These are phyloP conservation scores for Agrotis segetum DNA, from an alignment of 2,888 invertebrate species.

Conservation along the genomic window DNA sequence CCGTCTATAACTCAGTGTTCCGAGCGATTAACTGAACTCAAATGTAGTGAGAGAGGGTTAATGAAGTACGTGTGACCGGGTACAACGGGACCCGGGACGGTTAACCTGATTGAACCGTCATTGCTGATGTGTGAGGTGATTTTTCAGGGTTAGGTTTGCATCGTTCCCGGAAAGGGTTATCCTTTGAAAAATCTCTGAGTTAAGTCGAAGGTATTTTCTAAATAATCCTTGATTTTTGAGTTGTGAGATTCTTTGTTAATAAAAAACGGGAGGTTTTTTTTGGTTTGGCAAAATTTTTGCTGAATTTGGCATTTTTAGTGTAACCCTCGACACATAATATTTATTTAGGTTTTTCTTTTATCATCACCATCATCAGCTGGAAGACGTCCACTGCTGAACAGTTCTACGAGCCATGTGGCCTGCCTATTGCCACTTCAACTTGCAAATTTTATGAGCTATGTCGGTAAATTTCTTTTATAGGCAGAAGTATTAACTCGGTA, in stretches of 20 bases:
- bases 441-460: too few relatives aligned
- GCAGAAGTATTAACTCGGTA: too few relatives aligned
- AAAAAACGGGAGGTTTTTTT: too few relatives aligned
- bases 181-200: conserved; percentile 1
- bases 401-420: too few relatives aligned
- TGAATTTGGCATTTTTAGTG: too few relatives aligned
- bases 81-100: conserved; percentile 42
- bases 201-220: not conserved
- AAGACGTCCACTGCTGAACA: too few relatives aligned
- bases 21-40: conserved; percentile 82
- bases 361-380: too few relatives aligned
- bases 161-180: not conserved
- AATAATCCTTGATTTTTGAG: not conserved
- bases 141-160: conserved; percentile 25
- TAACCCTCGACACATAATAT: too few relatives aligned
- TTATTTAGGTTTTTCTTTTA: too few relatives aligned
- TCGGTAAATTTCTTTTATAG: too few relatives aligned
- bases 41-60: conserved; percentile 84
- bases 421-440: too few relatives aligned
- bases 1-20: conserved; percentile 81
- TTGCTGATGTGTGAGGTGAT: conserved; percentile 39
- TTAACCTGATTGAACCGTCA: conserved; percentile 50
- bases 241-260: not conserved
- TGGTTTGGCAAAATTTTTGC: too few relatives aligned
- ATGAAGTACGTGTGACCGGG: conserved; percentile 75